These are phyloP conservation scores for Saimiri boliviensis DNA, from an alignment of 2,113 vertebrate species.

Conservation along the genomic window DNA sequence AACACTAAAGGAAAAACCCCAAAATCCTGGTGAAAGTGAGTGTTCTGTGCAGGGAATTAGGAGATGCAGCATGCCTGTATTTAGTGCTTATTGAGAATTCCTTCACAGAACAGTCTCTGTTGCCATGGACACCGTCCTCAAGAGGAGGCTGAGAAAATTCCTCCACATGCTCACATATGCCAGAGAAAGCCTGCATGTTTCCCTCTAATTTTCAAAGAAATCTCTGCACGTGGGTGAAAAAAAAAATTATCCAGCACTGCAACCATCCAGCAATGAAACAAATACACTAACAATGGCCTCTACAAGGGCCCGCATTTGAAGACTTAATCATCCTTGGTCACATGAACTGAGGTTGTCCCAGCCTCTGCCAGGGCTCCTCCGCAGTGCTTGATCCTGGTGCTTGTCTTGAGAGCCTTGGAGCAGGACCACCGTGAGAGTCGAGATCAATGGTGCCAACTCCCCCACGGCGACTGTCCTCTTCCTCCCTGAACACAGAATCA, in stretches of 20 bases:
- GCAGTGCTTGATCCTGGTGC: background rate
- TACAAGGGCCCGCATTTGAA: background rate
- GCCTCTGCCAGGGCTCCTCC: background rate
- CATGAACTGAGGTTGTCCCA: background rate
- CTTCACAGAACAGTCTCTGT: slow-evolving; percentile 49
- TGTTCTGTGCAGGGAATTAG: background rate
- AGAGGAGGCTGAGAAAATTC: slow-evolving; percentile 57
- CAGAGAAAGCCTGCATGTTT: slow-evolving; percentile 26
- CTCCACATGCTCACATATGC: background rate
- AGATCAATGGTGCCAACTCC: too few species aligned
- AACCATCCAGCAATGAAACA: background rate
- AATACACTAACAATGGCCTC: background rate
- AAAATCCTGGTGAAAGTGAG: background rate
- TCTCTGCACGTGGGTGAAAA: background rate
- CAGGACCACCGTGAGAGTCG: background rate
- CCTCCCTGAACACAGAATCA: background rate
- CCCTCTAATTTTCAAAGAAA: slow-evolving; percentile 31
- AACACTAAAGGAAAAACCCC: background rate
- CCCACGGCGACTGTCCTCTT: background rate
- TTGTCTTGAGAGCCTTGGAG: background rate
- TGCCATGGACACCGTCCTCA: slow-evolving; percentile 70
- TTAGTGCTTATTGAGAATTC: slow-evolving; percentile 56
- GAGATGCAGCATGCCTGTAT: background rate
- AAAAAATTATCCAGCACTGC: background rate
- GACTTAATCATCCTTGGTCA: background rate